Conservation (phyloP, 2,888 invertebrate species). For the Hemistola chrysoprasaria region DNA sequence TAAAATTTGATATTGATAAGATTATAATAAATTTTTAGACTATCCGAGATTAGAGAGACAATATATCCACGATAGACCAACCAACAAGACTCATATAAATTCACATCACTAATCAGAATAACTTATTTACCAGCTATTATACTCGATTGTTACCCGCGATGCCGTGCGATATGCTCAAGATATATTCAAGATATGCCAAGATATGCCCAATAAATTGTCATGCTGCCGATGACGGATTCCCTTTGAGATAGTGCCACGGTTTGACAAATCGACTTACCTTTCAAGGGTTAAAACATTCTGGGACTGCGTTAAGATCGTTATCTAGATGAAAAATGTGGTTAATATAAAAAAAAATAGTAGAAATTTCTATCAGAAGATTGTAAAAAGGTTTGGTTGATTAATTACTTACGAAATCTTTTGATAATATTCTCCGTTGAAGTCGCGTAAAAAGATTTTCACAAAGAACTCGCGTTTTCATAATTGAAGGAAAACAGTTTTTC, state of each 20-base stretch:
- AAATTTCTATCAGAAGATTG: too few species aligned
- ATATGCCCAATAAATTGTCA: slow-evolving; percentile 63
- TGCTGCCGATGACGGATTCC: slow-evolving; percentile 68
- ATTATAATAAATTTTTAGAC: too few species aligned
- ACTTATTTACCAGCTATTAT: slow-evolving; percentile 26
- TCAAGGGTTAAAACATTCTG: slow-evolving; percentile 52
- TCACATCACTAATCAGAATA: slow-evolving; percentile 25
- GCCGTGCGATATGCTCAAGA: slow-evolving; percentile 62
- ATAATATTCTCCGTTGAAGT: too few species aligned
- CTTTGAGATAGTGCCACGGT: slow-evolving; percentile 67
- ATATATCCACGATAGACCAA: too few species aligned
- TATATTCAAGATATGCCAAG: too few species aligned
- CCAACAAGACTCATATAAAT: slow-evolving; percentile 12
- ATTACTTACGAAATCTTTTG: too few species aligned
- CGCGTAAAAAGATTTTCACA: too few species aligned
- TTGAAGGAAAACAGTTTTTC: too few species aligned
- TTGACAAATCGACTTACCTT: slow-evolving; percentile 77
- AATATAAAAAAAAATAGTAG: too few species aligned
- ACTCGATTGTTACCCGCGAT: slow-evolving; percentile 55
- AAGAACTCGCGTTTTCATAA: too few species aligned
- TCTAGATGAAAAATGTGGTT: slow-evolving; percentile 26
- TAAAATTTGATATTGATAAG: background rate
- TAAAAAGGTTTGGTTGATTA: too few species aligned
- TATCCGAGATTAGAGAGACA: too few species aligned
- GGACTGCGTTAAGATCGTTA: slow-evolving; percentile 63